Evolutionary conservation across 2,888 invertebrate genomes (phyloP).

Genomic region (Macrophya alboannulata): DNA sequence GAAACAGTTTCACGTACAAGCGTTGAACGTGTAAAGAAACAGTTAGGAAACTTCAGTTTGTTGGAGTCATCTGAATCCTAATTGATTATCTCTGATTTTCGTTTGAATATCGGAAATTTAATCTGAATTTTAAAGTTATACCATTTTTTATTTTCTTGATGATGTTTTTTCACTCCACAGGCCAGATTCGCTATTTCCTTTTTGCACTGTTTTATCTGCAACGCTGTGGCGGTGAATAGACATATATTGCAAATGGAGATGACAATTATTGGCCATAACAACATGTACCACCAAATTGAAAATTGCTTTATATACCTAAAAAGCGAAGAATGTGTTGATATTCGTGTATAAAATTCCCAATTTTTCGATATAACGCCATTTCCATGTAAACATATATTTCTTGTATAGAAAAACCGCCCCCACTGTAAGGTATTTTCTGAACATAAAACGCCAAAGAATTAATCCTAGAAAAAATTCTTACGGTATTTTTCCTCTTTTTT

Average conservation of each 20-base stretch:
- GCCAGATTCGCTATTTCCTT: background rate
- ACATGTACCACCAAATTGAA: background rate
- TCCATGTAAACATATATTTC: no score
- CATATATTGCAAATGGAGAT: background rate
- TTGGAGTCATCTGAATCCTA: background rate
- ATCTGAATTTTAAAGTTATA: background rate
- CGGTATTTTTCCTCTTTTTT: no score
- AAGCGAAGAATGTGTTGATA: no score
- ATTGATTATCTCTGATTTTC: background rate
- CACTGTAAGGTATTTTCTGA: no score
- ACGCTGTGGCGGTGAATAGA: background rate
- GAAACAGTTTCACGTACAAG: constrained; percentile 20
- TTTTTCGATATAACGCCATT: no score
- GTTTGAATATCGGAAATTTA: background rate
- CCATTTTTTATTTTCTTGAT: constrained; percentile 14
- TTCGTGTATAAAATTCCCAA: no score
- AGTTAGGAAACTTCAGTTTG: background rate
- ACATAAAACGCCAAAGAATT: no score
- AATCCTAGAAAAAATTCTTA: no score
- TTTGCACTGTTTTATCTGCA: background rate
- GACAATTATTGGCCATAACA: background rate
- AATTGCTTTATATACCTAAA: background rate
- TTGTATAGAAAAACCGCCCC: no score
- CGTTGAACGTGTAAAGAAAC: background rate
- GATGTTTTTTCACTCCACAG: background rate